Evolutionary conservation across 1,140 invertebrate genomes (phyloP).

Genomic region (Acromyrmex echinatior): DNA sequence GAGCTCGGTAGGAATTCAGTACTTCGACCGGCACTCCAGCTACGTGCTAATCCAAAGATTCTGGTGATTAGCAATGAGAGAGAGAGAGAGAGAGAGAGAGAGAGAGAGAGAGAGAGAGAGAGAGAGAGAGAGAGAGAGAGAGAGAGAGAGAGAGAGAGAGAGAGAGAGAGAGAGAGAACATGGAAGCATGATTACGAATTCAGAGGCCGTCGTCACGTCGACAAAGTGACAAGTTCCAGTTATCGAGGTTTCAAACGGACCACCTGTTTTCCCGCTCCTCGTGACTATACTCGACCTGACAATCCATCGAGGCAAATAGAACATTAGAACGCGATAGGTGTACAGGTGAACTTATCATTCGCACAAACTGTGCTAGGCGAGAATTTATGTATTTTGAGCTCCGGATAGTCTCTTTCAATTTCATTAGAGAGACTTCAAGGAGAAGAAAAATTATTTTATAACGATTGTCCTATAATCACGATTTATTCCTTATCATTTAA

Average conservation of each 20-base stretch:
- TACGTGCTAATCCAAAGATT: slow-evolving; percentile 58
- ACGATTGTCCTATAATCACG: neutral
- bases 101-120: no score
- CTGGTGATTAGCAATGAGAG: slow-evolving; percentile 43
- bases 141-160: slow-evolving; percentile 22
- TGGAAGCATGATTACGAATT: slow-evolving; percentile 59
- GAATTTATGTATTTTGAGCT: neutral
- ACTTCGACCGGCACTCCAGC: slow-evolving; percentile 31
- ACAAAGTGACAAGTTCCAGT: slow-evolving; percentile 60
- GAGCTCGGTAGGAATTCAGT: slow-evolving; percentile 32
- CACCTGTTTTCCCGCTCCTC: slow-evolving; percentile 55
- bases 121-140: slow-evolving; percentile 13
- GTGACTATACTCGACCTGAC: slow-evolving; percentile 15
- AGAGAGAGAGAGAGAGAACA: neutral
- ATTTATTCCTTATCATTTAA: neutral
- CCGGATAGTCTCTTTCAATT: neutral
- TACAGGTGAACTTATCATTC: slow-evolving; percentile 4
- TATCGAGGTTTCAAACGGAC: slow-evolving; percentile 55
- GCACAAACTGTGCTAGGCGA: neutral
- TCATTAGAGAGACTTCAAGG: neutral
- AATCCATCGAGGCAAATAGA: slow-evolving; percentile 42
- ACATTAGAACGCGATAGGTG: slow-evolving; percentile 12
- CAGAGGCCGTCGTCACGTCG: slow-evolving; percentile 65
- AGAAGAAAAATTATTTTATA: neutral
- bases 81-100: slow-evolving; percentile 34